Evolutionary conservation across 2,113 vertebrate genomes (phyloP).

Genomic region (Phalacrocorax pelagicus): DNA sequence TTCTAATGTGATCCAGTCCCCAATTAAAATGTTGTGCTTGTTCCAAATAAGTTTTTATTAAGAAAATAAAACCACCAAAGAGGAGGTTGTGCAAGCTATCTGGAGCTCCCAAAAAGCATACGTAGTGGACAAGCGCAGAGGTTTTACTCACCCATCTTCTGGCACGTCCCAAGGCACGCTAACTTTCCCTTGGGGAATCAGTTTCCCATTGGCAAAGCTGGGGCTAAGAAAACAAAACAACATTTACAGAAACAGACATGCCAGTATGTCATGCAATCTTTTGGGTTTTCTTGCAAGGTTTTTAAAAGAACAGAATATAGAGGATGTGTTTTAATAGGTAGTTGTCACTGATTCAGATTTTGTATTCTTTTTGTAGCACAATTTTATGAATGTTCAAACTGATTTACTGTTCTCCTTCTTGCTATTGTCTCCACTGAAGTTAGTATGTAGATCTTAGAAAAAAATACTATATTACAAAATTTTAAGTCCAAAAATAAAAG

Average conservation of each 20-base stretch:
- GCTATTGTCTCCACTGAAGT: neutral
- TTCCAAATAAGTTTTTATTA: slow-evolving; percentile 10
- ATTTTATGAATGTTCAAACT: neutral
- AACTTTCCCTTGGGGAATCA: slow-evolving; percentile 13
- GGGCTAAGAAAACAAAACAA: slow-evolving; percentile 1
- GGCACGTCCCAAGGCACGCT: neutral
- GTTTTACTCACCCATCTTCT: slow-evolving; percentile 41
- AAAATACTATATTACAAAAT: neutral
- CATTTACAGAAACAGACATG: neutral
- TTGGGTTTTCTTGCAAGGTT: neutral
- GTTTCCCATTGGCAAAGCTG: neutral
- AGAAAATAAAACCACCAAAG: slow-evolving; percentile 13
- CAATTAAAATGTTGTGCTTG: neutral
- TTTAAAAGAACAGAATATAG: neutral
- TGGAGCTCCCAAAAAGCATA: neutral
- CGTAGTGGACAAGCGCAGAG: neutral
- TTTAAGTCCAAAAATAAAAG: neutral
- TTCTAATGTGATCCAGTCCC: slow-evolving; percentile 4
- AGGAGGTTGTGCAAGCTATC: slow-evolving; percentile 43
- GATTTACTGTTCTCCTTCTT: neutral
- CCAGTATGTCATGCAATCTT: neutral
- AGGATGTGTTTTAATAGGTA: neutral
- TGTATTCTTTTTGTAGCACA: neutral
- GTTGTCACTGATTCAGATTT: neutral
- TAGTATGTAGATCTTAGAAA: neutral